Evolutionary conservation across 2,797 vertebrate genomes (phyloP).

Genomic region (Lithobates pipiens): DNA sequence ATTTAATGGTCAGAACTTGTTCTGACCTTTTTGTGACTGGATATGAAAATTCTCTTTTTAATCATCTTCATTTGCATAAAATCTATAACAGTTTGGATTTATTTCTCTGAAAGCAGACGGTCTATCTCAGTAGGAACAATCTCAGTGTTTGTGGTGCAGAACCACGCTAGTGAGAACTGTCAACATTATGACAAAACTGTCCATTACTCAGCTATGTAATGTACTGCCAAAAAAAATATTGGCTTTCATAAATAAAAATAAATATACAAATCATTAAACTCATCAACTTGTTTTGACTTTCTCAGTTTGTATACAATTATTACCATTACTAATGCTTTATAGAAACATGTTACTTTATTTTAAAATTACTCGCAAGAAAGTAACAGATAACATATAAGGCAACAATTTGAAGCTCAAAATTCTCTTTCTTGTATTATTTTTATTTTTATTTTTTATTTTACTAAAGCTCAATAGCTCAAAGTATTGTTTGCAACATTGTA

Average conservation of each 20-base stretch:
- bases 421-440: too few relatives aligned
- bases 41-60: slow-evolving; percentile 33
- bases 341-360: neutral
- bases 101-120: slow-evolving; percentile 53
- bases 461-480: too few relatives aligned
- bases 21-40: slow-evolving; percentile 52
- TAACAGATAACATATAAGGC: too few relatives aligned
- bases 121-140: slow-evolving; percentile 54
- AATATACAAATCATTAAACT: slow-evolving; percentile 26
- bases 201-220: slow-evolving; percentile 25
- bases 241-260: slow-evolving; percentile 36
- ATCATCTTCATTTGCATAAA: slow-evolving; percentile 55
- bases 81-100: slow-evolving; percentile 56
- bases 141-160: slow-evolving; percentile 48
- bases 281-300: neutral
- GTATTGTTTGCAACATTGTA: too few relatives aligned
- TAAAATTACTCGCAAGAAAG: neutral
- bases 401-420: too few relatives aligned
- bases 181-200: slow-evolving; percentile 41
- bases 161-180: slow-evolving; percentile 40
- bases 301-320: neutral
- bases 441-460: too few relatives aligned
- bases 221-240: slow-evolving; percentile 16
- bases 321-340: neutral
- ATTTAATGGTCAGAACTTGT: slow-evolving; percentile 52